phyloP scores from a whole-genome alignment of 2,888 invertebrate species.

The Papilio protenor region DNA sequence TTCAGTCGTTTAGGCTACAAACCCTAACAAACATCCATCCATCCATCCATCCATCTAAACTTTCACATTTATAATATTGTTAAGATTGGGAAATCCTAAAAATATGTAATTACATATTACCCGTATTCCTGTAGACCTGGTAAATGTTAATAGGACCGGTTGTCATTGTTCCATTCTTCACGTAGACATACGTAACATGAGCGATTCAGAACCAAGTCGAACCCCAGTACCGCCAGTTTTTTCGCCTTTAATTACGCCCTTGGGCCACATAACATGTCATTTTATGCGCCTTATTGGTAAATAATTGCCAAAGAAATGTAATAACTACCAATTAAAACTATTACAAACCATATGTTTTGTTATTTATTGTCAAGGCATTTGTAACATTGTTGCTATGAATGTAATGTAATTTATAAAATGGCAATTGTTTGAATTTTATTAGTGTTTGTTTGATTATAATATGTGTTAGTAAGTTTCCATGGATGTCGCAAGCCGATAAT shows the following conservation, averaged over 20 bases:
- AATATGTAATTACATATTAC: background rate
- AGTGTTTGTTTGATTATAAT: background rate
- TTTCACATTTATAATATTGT: too few relatives aligned
- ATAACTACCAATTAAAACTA: slow-evolving; percentile 35
- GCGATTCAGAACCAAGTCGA: slow-evolving; percentile 15
- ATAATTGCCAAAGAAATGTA: slow-evolving; percentile 34
- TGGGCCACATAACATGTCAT: slow-evolving; percentile 41
- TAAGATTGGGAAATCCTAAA: slow-evolving; percentile 22
- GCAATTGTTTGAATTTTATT: background rate
- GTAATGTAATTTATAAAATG: background rate
- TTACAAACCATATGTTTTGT: slow-evolving; percentile 14
- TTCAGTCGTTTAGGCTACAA: too few relatives aligned
- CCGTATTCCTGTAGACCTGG: slow-evolving; percentile 28
- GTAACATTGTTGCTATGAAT: background rate
- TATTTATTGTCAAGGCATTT: slow-evolving; percentile 21
- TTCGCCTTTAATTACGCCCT: slow-evolving; percentile 37
- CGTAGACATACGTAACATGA: slow-evolving; percentile 28
- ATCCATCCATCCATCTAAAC: too few relatives aligned
- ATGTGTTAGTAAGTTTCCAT: background rate
- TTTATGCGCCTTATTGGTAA: slow-evolving; percentile 42
- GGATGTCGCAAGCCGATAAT: too few relatives aligned
- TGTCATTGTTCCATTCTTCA: slow-evolving; percentile 42
- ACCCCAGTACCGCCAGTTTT: slow-evolving; percentile 28
- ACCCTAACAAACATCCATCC: too few relatives aligned
- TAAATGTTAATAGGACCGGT: slow-evolving; percentile 42